Conservation (phyloP, 2,888 invertebrate species). For the Chorisops tibialis region DNA sequence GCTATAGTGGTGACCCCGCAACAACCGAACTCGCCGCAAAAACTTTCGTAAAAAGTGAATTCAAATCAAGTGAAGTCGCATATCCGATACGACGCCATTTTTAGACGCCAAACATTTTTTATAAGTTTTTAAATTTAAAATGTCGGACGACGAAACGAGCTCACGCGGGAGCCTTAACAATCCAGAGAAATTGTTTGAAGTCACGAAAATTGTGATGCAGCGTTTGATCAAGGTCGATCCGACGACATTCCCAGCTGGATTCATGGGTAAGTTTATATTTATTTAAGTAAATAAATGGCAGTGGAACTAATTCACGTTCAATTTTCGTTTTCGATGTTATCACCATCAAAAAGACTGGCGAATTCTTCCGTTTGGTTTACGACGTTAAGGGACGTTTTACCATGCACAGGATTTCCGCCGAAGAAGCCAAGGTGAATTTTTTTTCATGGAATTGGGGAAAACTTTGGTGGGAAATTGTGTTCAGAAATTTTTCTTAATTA, state of each 20-base stretch:
- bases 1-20: too few species aligned
- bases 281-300: background rate
- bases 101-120: too few species aligned
- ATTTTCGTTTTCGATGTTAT: conserved; percentile 78
- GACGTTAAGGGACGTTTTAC: conserved; percentile 98
- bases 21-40: too few species aligned
- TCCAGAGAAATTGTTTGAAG: conserved; percentile 95
- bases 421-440: conserved; percentile 86
- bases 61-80: too few species aligned
- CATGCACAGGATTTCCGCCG: conserved; percentile 93
- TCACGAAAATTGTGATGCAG: conserved; percentile 97
- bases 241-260: conserved; percentile 95
- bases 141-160: too few species aligned
- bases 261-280: conserved; percentile 80
- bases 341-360: conserved; percentile 96
- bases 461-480: too few species aligned
- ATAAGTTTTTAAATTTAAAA: too few species aligned
- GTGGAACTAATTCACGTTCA: background rate
- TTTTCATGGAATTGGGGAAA: too few species aligned
- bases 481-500: too few species aligned
- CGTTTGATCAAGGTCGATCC: conserved; percentile 97
- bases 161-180: too few species aligned
- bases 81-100: too few species aligned
- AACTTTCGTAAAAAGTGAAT: too few species aligned
- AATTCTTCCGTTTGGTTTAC: conserved; percentile 96